Evolutionary conservation across 2,888 invertebrate genomes (phyloP), one percentile per base, ranked within the genome.

Genomic region (Scaptomyza reducta): DNA sequence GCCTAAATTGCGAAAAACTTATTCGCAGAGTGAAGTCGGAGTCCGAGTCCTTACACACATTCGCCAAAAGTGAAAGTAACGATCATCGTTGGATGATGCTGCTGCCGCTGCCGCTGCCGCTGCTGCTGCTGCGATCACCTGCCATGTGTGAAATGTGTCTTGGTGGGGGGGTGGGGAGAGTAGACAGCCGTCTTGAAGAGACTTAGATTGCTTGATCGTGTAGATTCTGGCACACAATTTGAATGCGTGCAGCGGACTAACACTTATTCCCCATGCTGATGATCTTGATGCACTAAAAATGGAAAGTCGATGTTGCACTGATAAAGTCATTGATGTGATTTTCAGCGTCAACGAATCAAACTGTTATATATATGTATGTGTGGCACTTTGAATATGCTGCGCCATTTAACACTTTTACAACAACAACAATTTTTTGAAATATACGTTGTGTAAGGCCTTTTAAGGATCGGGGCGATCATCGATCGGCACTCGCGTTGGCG

Each of bases 401-500:
- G 68, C 11, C 86, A 81, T 79, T 86, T 86, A 79, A 79, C 80
- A 83, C 80, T 79, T 71, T 81, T 83, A 69, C 74, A 25, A 40
- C 38, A 42, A n/a, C 31, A 51, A 56, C 33, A 35, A 44, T 46
- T 41, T 80, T 69, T 80, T 74, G 62, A 69, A 77, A 69, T 71
- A 38, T 40, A 56, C 74, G 69, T 60, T 68, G 65, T 60, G 61
- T 44, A 66, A 74, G 51, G 87, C 87, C 81, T 84, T 82, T 84
- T 71, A 82, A 81, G 76, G 85, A 87, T 82, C 78, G 64, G 27
- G 38, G 35, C 57, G 46, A 58, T 53, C 58, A 56, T 51, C 51
- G 58, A 22, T 25, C 59, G 57, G 70, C 63, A 58, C 58, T 56
- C 56, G 55, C 66, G 68, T 71, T 58, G 57, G 57, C 49, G 67